phyloP scores from a whole-genome alignment of 2,797 vertebrate species.

The Acropternis orthonyx region DNA sequence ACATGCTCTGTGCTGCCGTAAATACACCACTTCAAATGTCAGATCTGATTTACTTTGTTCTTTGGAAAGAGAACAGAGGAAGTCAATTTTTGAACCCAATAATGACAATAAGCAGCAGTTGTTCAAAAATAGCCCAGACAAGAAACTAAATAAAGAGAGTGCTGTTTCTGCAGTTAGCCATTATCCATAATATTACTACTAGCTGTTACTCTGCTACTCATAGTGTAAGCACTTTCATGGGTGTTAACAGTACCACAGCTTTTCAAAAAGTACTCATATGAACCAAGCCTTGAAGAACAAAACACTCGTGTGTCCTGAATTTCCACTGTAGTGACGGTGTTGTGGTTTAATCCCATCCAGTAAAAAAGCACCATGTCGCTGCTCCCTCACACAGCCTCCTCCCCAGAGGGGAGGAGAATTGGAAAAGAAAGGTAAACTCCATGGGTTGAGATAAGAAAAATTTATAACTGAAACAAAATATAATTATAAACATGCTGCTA shows the following conservation, averaged over 20 bases:
- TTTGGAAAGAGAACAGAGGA: slow-evolving; percentile 17
- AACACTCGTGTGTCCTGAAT: neutral
- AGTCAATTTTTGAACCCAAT: neutral
- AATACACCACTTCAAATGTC: neutral
- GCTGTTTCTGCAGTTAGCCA: neutral
- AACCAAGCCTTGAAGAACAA: neutral
- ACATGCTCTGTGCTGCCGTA: neutral
- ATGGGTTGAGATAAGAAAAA: neutral
- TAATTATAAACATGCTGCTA: neutral
- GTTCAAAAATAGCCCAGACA: neutral
- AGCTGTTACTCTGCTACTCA: neutral
- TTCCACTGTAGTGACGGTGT: rapidly evolving
- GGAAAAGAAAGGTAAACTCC: neutral
- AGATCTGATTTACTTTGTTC: neutral
- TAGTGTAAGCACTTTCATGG: neutral
- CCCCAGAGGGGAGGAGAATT: neutral
- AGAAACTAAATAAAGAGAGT: neutral
- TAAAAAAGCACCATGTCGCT: neutral
- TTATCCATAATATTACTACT: neutral
- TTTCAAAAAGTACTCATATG: neutral
- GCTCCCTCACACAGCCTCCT: neutral
- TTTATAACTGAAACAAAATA: neutral
- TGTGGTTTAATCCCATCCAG: neutral
- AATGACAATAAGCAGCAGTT: slow-evolving; percentile 10
- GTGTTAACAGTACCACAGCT: neutral